A percentile compares a stretch with the other conserved stretches of the same genome.
Conservation (phyloP, 2,113 vertebrate species). For the Oncorhynchus mykiss region DNA sequence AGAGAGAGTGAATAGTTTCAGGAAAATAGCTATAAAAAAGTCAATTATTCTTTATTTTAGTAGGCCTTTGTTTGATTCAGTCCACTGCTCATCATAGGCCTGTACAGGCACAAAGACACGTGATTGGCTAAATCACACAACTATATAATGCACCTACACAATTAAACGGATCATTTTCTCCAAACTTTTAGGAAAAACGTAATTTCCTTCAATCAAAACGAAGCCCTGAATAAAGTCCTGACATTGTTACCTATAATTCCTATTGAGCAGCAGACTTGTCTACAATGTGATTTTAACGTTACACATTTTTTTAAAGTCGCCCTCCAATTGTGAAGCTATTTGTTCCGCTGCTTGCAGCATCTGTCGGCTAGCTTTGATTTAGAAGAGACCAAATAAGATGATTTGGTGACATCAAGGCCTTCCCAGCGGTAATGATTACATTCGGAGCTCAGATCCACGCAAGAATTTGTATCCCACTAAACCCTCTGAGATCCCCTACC, state of each 20-base stretch:
- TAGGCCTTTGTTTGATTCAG: too few species aligned
- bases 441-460: conserved; percentile 72
- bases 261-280: background rate
- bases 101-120: too few species aligned
- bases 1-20: background rate
- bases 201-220: background rate
- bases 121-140: background rate
- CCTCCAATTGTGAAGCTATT: conserved; percentile 51
- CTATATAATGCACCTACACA: background rate
- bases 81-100: too few species aligned
- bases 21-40: background rate
- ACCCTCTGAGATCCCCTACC: conserved; percentile 46
- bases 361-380: conserved; percentile 59
- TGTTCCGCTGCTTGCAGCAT: conserved; percentile 70
- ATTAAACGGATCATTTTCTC: background rate
- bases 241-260: background rate
- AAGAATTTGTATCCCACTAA: conserved; percentile 76
- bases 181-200: too few species aligned
- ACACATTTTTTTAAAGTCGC: conserved; percentile 14
- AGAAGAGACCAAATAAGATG: conserved; percentile 71
- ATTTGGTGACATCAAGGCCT: conserved; percentile 76
- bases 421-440: conserved; percentile 75
- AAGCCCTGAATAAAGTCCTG: background rate
- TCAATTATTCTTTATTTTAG: background rate
- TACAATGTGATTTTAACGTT: background rate